Evolutionary conservation across 2,113 vertebrate genomes (phyloP), one percentile per base, ranked within the genome.

Genomic region (Menidia beryllina): DNA sequence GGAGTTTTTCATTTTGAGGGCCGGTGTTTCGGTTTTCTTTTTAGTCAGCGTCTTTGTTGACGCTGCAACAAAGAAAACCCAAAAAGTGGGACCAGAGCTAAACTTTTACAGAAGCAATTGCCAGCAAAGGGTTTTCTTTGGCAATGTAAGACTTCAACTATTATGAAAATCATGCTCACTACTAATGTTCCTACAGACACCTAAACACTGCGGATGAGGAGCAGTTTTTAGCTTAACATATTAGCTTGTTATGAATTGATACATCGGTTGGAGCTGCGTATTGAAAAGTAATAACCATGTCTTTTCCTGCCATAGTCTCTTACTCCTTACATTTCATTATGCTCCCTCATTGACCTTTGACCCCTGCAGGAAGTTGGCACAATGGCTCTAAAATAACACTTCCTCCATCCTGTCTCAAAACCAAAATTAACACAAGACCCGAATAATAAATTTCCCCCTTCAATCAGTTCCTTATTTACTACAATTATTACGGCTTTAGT

Each of bases 341-440:
- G 60, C 68, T 63, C 69, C 52, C 76, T 41, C 26, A 24, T 27
- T 70, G 74, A 77, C 79, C 85, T 73, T 51, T 67, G 72, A 83
- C 79, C 79, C 49, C 15, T 34, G 70, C 77, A 76, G 84, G 85
- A 86, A 79, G 51, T 19, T 48, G 82, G 25, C 73, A 91, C 84
- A 91, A 90, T 86, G 73, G 77, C 47, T 78, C 75, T 63, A 73
- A 90, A 89, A 84, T 63, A 86, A 65, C 68, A 57, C 77, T 87
- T 86, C 85, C 85, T 83, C 54, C 49, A 34, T 80, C 83, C 83
- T 57, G 69, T 64, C 23, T 59, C 36, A 17, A 45, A 61, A 72
- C 79, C 80, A 67, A 75, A 88, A 75, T 81, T 79, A 85, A 78
- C 83, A 51, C 12, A 63, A 48, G 74, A 49, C 26, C 62, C 48